These are phyloP conservation scores for Cyphomyrus plagiostoma DNA, from an alignment of 2,113 vertebrate species.

Conservation along the genomic window DNA sequence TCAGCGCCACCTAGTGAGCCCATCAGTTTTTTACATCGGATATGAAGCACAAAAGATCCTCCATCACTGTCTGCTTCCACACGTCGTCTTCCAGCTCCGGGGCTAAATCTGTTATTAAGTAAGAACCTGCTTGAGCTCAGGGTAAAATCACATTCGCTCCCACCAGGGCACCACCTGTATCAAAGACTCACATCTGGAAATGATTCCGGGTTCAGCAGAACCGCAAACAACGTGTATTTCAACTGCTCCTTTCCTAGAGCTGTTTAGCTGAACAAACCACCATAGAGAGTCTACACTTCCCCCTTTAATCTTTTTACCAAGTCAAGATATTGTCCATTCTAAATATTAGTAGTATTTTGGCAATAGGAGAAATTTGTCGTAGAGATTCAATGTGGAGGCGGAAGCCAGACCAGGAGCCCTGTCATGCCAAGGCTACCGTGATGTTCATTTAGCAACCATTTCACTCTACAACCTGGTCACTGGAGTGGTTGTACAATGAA, in stretches of 20 bases:
- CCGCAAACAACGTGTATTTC: neutral
- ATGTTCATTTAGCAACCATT: neutral
- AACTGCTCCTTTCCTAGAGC: neutral
- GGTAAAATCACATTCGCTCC: neutral
- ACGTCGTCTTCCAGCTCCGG: neutral
- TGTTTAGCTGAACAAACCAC: neutral
- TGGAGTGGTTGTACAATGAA: neutral
- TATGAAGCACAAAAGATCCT: neutral
- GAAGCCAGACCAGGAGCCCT: neutral
- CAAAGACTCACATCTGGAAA: neutral
- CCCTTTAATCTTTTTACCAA: neutral
- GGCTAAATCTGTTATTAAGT: neutral
- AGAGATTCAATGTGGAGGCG: neutral
- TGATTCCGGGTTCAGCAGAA: neutral
- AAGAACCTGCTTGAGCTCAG: neutral
- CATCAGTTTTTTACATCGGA: neutral
- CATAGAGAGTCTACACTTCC: neutral
- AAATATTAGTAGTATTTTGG: too few relatives aligned
- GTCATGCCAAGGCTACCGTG: neutral
- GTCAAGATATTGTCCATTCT: neutral
- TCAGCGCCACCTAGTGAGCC: neutral
- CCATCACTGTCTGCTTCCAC: neutral
- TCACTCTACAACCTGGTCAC: neutral
- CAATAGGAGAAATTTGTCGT: neutral
- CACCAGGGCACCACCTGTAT: neutral